Evolutionary conservation across 2,797 vertebrate species (phyloP).

Genomic region (Pseudochromis fuscus): DNA sequence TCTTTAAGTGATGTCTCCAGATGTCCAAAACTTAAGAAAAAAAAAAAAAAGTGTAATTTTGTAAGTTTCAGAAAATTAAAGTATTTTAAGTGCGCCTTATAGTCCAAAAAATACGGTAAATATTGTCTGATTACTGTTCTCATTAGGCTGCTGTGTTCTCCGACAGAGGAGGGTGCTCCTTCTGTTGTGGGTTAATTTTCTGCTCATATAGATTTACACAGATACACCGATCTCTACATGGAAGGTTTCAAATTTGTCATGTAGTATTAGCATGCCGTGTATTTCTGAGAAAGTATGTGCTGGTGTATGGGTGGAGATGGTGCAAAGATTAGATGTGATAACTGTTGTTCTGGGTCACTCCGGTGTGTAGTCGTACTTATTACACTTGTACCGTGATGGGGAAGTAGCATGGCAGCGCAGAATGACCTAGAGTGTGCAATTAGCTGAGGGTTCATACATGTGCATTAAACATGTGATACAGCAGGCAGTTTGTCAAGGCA

Average conservation of each 20-base stretch:
- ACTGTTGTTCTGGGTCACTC: not conserved
- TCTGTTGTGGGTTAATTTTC: slow-evolving; percentile 51
- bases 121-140: not conserved
- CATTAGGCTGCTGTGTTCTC: not conserved
- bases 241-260: slow-evolving; percentile 15
- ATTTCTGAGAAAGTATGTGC: not conserved
- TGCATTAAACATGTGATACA: slow-evolving; percentile 1
- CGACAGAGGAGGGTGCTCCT: slow-evolving; percentile 33
- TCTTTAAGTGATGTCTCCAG: no score
- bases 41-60: no score
- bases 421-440: not conserved
- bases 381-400: not conserved
- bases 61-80: no score
- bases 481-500: not conserved
- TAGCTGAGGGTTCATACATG: not conserved
- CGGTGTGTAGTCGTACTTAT: not conserved
- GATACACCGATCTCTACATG: not conserved
- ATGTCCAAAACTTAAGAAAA: no score
- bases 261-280: not conserved
- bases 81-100: no score
- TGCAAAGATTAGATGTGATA: slow-evolving; percentile 16
- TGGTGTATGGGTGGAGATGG: not conserved
- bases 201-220: slow-evolving; percentile 50
- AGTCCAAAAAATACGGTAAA: no score
- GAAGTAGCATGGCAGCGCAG: not conserved